phyloP scores from a whole-genome alignment of 2,888 invertebrate species.

The Sclerodermus sp. region DNA sequence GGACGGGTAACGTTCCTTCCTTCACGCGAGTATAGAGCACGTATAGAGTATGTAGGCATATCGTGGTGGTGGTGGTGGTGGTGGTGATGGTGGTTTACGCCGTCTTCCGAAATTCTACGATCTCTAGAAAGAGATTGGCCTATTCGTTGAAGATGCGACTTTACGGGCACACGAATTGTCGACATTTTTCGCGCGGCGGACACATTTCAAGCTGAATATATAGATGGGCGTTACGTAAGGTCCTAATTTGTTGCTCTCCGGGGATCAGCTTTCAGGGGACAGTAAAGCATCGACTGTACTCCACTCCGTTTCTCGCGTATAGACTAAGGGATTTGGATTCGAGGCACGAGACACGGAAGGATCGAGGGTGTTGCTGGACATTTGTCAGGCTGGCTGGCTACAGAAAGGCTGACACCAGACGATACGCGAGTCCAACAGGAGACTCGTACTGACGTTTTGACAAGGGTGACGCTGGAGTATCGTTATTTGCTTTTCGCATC shows the following conservation, averaged over 20 bases:
- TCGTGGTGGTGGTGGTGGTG: too few relatives aligned
- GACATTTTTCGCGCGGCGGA: too few relatives aligned
- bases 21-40: too few relatives aligned
- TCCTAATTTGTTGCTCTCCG: not conserved
- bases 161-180: too few relatives aligned
- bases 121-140: too few relatives aligned
- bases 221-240: not conserved
- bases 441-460: constrained; percentile 40
- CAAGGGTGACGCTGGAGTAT: constrained; percentile 37
- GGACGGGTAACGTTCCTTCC: too few relatives aligned
- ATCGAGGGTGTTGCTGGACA: constrained; percentile 35
- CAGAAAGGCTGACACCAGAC: constrained; percentile 25
- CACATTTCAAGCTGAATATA: too few relatives aligned
- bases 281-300: not conserved
- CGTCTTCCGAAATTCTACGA: too few relatives aligned
- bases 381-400: constrained; percentile 34
- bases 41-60: too few relatives aligned
- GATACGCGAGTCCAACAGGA: constrained; percentile 33
- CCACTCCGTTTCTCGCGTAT: constrained; percentile 7
- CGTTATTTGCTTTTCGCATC: constrained; percentile 35
- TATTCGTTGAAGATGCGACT: too few relatives aligned
- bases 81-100: too few relatives aligned
- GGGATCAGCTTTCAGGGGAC: not conserved
- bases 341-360: constrained; percentile 18
- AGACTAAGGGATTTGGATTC: constrained; percentile 27